These are phyloP conservation scores for Phoenicopterus ruber DNA, from an alignment of 2,113 vertebrate species.

Conservation along the genomic window DNA sequence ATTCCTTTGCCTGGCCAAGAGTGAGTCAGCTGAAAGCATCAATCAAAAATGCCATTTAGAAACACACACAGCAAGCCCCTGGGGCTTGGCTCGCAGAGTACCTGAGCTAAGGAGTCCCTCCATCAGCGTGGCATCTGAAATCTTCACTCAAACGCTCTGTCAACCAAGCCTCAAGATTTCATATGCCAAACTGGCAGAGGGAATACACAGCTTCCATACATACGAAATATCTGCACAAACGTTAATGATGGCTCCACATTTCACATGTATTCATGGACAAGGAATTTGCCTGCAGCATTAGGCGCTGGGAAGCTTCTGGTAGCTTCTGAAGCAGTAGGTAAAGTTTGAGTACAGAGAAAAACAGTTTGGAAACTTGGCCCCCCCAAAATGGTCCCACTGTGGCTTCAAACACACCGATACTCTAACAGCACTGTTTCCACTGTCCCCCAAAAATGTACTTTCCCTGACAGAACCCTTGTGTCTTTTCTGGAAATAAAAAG, in stretches of 20 bases:
- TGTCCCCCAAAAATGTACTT: background rate
- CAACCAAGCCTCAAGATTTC: constrained; percentile 8
- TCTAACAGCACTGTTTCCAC: background rate
- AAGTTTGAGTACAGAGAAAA: background rate
- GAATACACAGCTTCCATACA: background rate
- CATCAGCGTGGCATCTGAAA: background rate
- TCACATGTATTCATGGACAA: background rate
- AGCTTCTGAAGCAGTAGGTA: background rate
- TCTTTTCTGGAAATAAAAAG: background rate
- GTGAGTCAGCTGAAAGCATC: constrained; percentile 36
- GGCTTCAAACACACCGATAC: background rate
- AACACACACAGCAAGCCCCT: background rate
- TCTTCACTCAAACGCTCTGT: background rate
- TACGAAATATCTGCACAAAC: background rate
- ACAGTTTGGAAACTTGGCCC: background rate
- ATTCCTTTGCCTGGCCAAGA: constrained; percentile 4
- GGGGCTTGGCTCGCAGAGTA: background rate
- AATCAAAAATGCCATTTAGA: constrained; percentile 41
- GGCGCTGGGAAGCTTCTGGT: background rate
- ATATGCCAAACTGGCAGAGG: background rate
- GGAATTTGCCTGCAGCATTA: background rate
- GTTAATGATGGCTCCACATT: background rate
- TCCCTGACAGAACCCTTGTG: background rate
- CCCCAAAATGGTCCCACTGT: background rate
- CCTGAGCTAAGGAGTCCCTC: background rate